Evolutionary conservation across 2,888 invertebrate genomes (phyloP).

Genomic region (Leucozona laternaria): DNA sequence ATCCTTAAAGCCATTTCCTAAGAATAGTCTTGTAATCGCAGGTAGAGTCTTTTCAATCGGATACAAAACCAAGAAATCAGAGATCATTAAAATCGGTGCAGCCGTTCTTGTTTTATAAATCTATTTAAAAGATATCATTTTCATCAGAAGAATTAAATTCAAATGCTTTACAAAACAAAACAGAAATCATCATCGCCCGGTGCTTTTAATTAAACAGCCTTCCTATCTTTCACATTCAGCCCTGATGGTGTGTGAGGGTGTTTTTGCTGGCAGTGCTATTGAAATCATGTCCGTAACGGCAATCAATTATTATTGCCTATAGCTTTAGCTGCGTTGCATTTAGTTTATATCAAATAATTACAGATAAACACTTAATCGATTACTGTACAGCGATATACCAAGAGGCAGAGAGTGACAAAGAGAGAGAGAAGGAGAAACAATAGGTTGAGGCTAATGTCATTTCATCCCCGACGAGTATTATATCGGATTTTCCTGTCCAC

Average conservation of each 20-base stretch:
- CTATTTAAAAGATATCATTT: not conserved
- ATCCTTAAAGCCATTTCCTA: too few species aligned
- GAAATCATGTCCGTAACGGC: conserved; percentile 53
- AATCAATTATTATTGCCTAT: conserved; percentile 56
- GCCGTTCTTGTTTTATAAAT: too few species aligned
- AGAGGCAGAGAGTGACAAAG: not conserved
- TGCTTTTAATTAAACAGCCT: conserved; percentile 41
- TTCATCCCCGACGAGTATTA: conserved; percentile 14
- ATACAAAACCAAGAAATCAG: too few species aligned
- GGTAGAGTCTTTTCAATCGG: too few species aligned
- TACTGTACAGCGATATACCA: not conserved
- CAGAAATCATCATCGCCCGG: conserved; percentile 13
- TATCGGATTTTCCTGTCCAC: conserved; percentile 8
- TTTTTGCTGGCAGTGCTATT: conserved; percentile 49
- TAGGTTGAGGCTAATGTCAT: not conserved
- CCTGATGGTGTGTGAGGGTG: not conserved
- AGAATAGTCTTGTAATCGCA: too few species aligned
- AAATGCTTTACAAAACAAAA: not conserved
- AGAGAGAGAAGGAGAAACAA: not conserved
- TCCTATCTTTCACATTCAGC: conserved; percentile 12
- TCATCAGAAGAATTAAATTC: not conserved
- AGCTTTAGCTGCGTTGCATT: conserved; percentile 55
- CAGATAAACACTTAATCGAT: conserved; percentile 61
- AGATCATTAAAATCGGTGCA: too few species aligned
- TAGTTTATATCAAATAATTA: conserved; percentile 63